Percentiles rank a stretch among this genome's conserved stretches.
Conservation (phyloP, 1,140 invertebrate genomes). For the Drosophila ananassae region DNA sequence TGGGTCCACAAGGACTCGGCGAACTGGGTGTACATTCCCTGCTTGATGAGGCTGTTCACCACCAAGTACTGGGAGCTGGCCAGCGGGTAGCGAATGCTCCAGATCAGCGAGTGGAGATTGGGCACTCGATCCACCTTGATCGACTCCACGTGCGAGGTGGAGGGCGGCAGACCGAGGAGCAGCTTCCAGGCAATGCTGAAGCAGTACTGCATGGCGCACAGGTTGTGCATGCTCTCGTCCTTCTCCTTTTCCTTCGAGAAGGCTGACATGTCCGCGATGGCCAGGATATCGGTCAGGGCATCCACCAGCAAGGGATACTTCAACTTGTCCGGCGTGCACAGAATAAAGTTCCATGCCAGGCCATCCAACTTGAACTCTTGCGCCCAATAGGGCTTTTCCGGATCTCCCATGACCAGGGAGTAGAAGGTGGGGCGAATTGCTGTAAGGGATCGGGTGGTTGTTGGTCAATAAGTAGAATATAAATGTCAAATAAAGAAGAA, state of each 20-base stretch:
- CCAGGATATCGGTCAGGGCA: slow-evolving; percentile 91
- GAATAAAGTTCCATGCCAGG: slow-evolving; percentile 95
- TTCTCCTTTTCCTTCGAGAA: slow-evolving; percentile 86
- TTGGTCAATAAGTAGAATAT: not conserved
- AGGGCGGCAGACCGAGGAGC: slow-evolving; percentile 93
- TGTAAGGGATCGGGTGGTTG: slow-evolving; percentile 11
- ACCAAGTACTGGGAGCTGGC: slow-evolving; percentile 73
- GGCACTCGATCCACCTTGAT: slow-evolving; percentile 86
- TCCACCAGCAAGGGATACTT: slow-evolving; percentile 95
- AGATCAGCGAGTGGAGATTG: slow-evolving; percentile 85
- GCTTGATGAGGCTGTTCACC: slow-evolving; percentile 81
- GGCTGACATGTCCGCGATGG: slow-evolving; percentile 88
- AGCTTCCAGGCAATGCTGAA: slow-evolving; percentile 88
- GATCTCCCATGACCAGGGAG: slow-evolving; percentile 67
- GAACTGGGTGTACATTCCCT: slow-evolving; percentile 83
- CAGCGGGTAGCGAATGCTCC: slow-evolving; percentile 84
- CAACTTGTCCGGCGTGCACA: slow-evolving; percentile 94
- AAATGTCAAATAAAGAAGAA: not conserved
- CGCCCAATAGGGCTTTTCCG: slow-evolving; percentile 74
- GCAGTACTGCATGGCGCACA: slow-evolving; percentile 95
- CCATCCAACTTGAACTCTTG: slow-evolving; percentile 96
- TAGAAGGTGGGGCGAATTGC: slow-evolving; percentile 83
- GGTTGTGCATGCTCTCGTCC: slow-evolving; percentile 85
- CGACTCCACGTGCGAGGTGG: slow-evolving; percentile 92
- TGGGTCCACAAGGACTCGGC: slow-evolving; percentile 77